Conservation (phyloP, 2,113 vertebrate genomes). For the Nestor notabilis region DNA sequence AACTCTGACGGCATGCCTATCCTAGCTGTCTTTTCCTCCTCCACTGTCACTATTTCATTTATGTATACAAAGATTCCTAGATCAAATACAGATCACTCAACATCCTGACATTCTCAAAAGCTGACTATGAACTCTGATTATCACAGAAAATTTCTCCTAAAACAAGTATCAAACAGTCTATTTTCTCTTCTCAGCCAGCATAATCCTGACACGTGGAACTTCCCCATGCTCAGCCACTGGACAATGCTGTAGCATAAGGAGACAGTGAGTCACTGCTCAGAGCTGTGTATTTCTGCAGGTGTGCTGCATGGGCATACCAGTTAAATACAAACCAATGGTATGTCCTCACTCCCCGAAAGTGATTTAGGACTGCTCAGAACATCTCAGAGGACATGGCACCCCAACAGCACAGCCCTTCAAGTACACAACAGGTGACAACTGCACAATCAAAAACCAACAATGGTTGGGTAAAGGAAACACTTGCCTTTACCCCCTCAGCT, state of each 20-base stretch:
- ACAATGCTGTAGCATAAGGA: neutral
- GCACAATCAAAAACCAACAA: neutral
- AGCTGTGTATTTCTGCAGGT: slow-evolving; percentile 25
- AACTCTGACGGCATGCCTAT: neutral
- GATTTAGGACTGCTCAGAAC: neutral
- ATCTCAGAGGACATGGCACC: neutral
- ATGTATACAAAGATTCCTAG: slow-evolving; percentile 49
- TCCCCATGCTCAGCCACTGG: neutral
- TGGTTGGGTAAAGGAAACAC: neutral
- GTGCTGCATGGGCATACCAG: neutral
- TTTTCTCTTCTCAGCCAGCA: neutral
- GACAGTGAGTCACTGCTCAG: neutral
- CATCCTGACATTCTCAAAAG: slow-evolving; percentile 57
- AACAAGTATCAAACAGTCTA: slow-evolving; percentile 2
- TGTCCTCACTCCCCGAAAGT: neutral
- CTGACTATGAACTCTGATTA: slow-evolving; percentile 41
- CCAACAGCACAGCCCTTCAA: neutral
- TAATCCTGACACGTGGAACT: neutral
- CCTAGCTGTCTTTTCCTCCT: slow-evolving; percentile 57
- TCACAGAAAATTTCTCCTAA: slow-evolving; percentile 23
- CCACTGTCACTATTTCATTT: slow-evolving; percentile 64
- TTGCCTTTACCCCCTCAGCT: neutral
- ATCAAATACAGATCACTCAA: slow-evolving; percentile 67
- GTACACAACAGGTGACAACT: neutral
- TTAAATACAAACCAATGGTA: neutral